These are phyloP conservation scores for Drosophila nasuta DNA, from an alignment of 1,140 invertebrate species.

Conservation along the genomic window DNA sequence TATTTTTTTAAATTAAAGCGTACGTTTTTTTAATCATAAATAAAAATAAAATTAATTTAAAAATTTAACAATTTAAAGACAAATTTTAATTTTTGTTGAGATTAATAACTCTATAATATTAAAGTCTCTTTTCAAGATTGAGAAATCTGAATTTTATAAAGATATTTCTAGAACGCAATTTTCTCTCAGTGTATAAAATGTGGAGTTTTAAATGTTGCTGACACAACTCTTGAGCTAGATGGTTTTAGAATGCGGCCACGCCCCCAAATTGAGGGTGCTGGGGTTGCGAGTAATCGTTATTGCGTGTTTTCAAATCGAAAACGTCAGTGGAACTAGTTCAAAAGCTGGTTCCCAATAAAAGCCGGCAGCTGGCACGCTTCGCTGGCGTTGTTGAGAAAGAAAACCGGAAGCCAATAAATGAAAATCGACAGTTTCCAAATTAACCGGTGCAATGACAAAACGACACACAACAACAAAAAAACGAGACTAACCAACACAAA, in stretches of 20 bases:
- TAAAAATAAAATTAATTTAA: no score
- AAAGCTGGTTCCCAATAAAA: slow-evolving; percentile 7
- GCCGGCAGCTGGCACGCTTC: slow-evolving; percentile 64
- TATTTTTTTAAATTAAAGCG: no score
- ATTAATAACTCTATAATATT: no score
- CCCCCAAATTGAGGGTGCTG: not conserved
- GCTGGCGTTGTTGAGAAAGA: slow-evolving; percentile 20
- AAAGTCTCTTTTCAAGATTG: no score
- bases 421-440: slow-evolving; percentile 78
- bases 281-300: not conserved
- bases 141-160: no score
- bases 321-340: slow-evolving; percentile 54
- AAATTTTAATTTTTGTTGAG: no score
- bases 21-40: no score
- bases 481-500: slow-evolving; percentile 57
- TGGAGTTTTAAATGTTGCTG: no score
- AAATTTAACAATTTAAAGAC: no score
- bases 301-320: not conserved
- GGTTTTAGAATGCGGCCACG: not conserved
- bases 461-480: slow-evolving; percentile 25
- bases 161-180: no score
- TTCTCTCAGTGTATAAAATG: no score
- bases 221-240: not conserved
- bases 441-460: slow-evolving; percentile 74
- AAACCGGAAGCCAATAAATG: slow-evolving; percentile 72